Base-by-base conservation (phyloP, 2,113 vertebrate genomes). In the Syngnathus floridae region DNA sequence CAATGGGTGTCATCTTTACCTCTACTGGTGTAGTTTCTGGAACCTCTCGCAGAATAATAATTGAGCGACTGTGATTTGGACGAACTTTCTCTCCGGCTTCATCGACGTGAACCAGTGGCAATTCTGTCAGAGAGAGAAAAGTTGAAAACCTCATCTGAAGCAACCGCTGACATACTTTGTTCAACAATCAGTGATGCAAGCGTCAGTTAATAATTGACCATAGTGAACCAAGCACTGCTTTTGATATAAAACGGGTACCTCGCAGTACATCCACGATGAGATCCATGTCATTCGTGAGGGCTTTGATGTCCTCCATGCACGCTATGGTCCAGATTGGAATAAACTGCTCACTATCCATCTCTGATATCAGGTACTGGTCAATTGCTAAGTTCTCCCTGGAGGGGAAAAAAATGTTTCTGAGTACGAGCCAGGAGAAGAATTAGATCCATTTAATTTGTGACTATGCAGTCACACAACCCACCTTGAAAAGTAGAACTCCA, bases 271-370 rank as follows among this genome's bases (percentile, higher is more conserved):
- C 95, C 70, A 97, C 88, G 87, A 99, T 98, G 62, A 99, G 92
- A 67, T 95, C 92, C 84, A 91, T 88, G 68, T 99, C 94, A 0
- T 94, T 93, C 10, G 96, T 99, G 64, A 98, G 91, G 60, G 94
- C 92, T 89, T 98, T 98, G 72, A 99, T 93, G 75, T 93, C 93
- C 86, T 98, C 95, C 92, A 98, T 96, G 79, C 93, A 98, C 81
- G 96, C 96, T 75, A 98, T 90, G 31, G 95, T 96, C 95, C 95
- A 98, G 84, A 99, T 94, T 1, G 96, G 93, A 74, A 98, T 84
- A 81, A 98, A 99, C 77, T 99, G 94, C 84, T 98, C 97, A 65
- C 94, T 95, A 77, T 98, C 97, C 97, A 98, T 99, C 85, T 98
- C 96, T 66, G 97, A 99, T 89, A 99, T 96, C 82, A 99, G 84